Evolutionary conservation across 2,797 vertebrate genomes (phyloP).

Genomic region (Gymnocypris eckloni): DNA sequence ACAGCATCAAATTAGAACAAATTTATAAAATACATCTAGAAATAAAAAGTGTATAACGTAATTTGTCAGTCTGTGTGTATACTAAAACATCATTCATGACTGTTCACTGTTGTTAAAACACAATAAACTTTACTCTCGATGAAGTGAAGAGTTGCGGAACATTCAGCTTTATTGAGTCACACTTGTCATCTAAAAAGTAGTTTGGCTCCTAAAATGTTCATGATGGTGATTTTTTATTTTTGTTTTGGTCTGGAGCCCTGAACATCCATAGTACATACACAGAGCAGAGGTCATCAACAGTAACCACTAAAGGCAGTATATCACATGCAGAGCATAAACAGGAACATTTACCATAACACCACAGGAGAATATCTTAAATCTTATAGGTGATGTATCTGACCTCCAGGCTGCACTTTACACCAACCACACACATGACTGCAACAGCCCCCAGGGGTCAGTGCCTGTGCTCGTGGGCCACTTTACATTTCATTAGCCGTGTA

Average conservation of each 20-base stretch:
- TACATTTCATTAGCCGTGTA: slow-evolving; percentile 73
- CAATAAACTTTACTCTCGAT: neutral
- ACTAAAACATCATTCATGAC: neutral
- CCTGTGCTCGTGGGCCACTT: slow-evolving; percentile 71
- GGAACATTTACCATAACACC: neutral
- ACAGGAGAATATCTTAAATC: slow-evolving; percentile 18
- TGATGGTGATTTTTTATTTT: neutral
- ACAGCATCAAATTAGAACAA: neutral
- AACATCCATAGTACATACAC: slow-evolving; percentile 1
- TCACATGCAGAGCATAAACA: neutral
- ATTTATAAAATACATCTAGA: neutral
- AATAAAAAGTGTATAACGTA: neutral
- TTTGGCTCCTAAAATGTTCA: neutral
- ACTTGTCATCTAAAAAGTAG: neutral
- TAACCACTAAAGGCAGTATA: neutral
- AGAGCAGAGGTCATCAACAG: neutral
- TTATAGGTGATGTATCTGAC: neutral
- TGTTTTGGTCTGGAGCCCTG: neutral
- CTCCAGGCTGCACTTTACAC: slow-evolving; percentile 29
- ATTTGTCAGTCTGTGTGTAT: neutral
- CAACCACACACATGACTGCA: slow-evolving; percentile 44
- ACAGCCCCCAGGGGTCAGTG: slow-evolving; percentile 54
- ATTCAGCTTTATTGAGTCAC: neutral
- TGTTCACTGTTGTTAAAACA: neutral
- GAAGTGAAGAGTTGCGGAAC: neutral